Conservation (phyloP, 2,797 vertebrate species). For the Sebastes miniatus region DNA sequence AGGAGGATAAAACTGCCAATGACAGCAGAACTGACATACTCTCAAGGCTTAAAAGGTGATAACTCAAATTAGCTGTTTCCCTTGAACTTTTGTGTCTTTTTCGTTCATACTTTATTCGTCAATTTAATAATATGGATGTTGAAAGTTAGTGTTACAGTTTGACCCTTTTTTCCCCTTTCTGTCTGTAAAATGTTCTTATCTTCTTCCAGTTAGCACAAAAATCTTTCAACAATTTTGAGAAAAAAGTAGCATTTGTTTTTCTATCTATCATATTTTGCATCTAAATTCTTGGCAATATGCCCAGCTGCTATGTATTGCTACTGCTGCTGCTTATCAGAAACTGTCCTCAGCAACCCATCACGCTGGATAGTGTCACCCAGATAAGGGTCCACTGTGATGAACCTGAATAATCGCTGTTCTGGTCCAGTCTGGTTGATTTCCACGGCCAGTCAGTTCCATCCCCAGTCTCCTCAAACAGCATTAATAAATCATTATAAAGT, state of each 20-base stretch:
- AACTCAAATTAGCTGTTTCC: neutral
- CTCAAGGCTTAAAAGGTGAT: neutral
- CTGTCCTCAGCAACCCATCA: neutral
- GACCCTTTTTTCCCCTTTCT: neutral
- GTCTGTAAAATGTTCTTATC: neutral
- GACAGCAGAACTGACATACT: slow-evolving; percentile 19
- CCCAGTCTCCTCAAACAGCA: neutral
- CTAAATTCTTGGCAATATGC: neutral
- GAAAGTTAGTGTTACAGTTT: neutral
- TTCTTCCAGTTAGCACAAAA: neutral
- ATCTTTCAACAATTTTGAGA: neutral
- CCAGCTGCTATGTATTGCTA: neutral
- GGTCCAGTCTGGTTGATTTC: slow-evolving; percentile 36
- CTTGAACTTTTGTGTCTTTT: neutral
- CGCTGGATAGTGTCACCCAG: slow-evolving; percentile 25
- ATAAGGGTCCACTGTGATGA: slow-evolving; percentile 9
- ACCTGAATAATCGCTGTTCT: slow-evolving; percentile 47
- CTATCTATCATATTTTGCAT: neutral
- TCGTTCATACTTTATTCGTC: neutral
- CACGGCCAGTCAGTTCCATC: slow-evolving; percentile 1
- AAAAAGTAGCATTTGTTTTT: neutral
- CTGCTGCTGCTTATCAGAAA: neutral
- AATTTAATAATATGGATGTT: neutral
- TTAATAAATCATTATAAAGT: neutral
- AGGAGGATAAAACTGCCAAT: neutral